Evolutionary conservation across 2,888 invertebrate species (phyloP), one percentile per base, ranked within the genome.

Genomic region (Volucella zonaria): DNA sequence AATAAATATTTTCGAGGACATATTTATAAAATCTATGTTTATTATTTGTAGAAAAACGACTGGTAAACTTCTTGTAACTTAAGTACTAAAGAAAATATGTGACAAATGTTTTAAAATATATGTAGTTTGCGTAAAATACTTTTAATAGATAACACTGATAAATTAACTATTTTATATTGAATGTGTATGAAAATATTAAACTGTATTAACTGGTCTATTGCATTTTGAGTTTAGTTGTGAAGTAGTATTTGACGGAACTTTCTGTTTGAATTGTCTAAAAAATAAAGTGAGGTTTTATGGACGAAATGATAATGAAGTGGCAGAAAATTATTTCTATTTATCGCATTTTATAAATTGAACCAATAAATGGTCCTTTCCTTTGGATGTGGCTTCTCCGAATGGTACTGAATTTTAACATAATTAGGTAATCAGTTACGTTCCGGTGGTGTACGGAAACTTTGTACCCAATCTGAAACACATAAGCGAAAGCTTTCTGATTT

Each of bases 401-500:
- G 88, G 86, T 87, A 31, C 58, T 87, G 81, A 89, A 90, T 88
- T 90, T 90, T 89, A 90, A 89, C 89, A 90, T 89, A 87, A 89
- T 90, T 87, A 89, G 89, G 62, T 89, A 31, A 90, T 90, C 90
- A 91, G 89, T 91, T 89, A 70, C 89, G 90, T 71, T 90, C 90
- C 0, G 91, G 89, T 3, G 91, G 89, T 10, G 91, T 91, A 52
- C 90, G 90, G 70, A 91, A 90, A 66, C 90, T 88, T 0, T 90
- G 89, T 86, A 91, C 89, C 90, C 90, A 91, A 80, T 91, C 91
- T 77, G 90, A 90, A 11, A 91, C 90, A 52, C 88, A 89, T 45
- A 91, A 79, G 11, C 91, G 90, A 86, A 91, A 91, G 79, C 90
- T 88, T 86, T 91, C 91, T 12, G 90, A 89, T 76, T 91, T 91